These are phyloP conservation scores for Lucinisca nassula DNA, from an alignment of 2,888 invertebrate species.

Conservation along the genomic window DNA sequence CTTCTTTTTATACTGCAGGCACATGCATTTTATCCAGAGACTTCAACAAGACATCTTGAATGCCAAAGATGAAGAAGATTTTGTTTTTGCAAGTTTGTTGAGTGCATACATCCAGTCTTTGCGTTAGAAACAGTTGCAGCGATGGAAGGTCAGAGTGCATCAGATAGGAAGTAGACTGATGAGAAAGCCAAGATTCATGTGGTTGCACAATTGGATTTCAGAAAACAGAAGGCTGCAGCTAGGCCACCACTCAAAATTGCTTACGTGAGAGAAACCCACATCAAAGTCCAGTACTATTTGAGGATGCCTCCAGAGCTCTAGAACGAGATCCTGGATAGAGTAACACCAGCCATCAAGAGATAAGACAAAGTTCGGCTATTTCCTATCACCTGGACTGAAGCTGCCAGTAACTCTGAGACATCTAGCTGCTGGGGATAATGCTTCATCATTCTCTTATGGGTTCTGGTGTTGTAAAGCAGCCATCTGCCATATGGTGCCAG, in stretches of 20 bases:
- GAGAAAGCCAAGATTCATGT: background rate
- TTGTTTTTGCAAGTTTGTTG: conserved; percentile 5
- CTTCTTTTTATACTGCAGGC: no score
- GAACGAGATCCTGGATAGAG: background rate
- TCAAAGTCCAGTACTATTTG: conserved; percentile 3
- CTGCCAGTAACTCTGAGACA: background rate
- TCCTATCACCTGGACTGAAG: background rate
- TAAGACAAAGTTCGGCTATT: background rate
- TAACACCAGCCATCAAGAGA: background rate
- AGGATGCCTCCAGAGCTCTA: conserved; percentile 27
- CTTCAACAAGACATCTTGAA: background rate
- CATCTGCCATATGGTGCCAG: conserved; percentile 43
- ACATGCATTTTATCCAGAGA: background rate
- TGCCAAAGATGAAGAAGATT: conserved; percentile 2
- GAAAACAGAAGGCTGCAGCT: background rate
- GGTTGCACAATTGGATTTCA: background rate
- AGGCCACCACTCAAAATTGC: background rate
- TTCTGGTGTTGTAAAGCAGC: conserved; percentile 43
- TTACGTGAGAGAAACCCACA: background rate
- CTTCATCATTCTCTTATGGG: conserved; percentile 23
- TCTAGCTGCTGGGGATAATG: background rate
- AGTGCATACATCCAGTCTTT: background rate
- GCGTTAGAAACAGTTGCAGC: background rate
- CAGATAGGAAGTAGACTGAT: background rate
- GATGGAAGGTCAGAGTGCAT: background rate